Percentiles rank a stretch among this genome's conserved stretches.
Evolutionary conservation across 2,113 vertebrate species (phyloP).

Genomic region (Motacilla tschutschensis): DNA sequence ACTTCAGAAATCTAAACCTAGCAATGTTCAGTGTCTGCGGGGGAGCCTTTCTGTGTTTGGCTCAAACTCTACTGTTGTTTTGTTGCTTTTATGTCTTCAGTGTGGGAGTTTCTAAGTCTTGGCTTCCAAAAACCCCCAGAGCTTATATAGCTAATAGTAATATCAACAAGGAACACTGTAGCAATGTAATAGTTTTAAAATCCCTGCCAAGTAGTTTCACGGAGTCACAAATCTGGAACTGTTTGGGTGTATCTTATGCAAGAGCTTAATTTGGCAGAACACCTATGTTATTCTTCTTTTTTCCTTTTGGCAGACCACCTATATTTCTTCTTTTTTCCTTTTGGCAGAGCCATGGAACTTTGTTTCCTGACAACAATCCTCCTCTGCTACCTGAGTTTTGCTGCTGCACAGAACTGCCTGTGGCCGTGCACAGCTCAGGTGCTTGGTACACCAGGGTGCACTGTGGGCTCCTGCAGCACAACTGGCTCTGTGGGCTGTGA

Average conservation of each 20-base stretch:
- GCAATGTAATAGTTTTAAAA: not conserved
- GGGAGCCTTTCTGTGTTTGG: not conserved
- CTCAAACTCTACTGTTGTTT: not conserved
- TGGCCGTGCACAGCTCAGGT: not conserved
- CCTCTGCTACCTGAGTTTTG: not conserved
- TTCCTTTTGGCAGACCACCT: conserved; percentile 7
- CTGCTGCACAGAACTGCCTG: accelerated
- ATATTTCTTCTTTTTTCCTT: not conserved
- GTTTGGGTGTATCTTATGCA: not conserved
- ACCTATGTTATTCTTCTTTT: not conserved
- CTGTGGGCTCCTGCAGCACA: not conserved
- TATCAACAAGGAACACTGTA: not conserved
- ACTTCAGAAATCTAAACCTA: not conserved
- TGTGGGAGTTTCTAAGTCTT: not conserved
- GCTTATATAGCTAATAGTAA: not conserved
- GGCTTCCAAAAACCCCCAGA: not conserved
- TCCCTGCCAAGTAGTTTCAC: not conserved
- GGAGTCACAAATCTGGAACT: not conserved
- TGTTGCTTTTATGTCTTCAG: not conserved
- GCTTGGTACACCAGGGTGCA: not conserved
- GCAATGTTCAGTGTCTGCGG: not conserved
- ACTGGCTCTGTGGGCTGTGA: not conserved
- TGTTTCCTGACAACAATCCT: not conserved
- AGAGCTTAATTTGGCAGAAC: conserved; percentile 13
- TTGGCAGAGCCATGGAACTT: not conserved